Percentiles rank a stretch among this genome's conserved stretches.
These are phyloP conservation scores for Aphrocallistes beatrix DNA, from an alignment of 37 sponge, comb jelly and placozoan genomes.

Conservation along the genomic window DNA sequence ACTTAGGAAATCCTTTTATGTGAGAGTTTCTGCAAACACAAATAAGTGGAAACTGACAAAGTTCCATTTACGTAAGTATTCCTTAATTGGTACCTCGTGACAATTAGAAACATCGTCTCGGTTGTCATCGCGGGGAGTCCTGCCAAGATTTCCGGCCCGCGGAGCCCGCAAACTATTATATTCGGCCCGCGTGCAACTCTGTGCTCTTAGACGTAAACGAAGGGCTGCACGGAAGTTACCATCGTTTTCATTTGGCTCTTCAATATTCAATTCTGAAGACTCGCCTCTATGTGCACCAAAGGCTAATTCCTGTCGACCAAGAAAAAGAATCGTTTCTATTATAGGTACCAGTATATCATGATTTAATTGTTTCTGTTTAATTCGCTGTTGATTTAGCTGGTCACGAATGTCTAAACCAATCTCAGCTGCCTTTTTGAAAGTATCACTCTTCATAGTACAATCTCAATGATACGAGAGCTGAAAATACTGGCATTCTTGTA, in stretches of 20 bases:
- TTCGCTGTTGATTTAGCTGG: background rate
- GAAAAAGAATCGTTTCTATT: background rate
- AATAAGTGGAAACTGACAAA: too few species aligned
- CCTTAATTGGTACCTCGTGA: too few species aligned
- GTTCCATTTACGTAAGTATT: too few species aligned
- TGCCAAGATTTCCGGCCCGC: too few species aligned
- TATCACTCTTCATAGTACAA: background rate
- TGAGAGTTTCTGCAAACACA: too few species aligned
- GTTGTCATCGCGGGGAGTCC: too few species aligned
- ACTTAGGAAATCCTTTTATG: too few species aligned
- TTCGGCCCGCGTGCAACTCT: too few species aligned
- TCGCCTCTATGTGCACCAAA: background rate
- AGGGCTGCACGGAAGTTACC: background rate
- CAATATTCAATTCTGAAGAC: background rate
- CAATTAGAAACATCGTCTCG: too few species aligned
- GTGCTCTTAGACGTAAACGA: slow-evolving; percentile 2
- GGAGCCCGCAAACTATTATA: too few species aligned
- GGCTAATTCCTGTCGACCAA: background rate
- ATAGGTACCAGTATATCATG: background rate
- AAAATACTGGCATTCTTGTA: background rate
- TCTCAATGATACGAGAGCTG: background rate
- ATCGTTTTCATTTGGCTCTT: background rate
- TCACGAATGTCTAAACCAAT: background rate
- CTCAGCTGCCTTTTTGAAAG: background rate
- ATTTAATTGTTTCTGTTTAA: background rate